Conservation (phyloP, 1,140 invertebrate genomes). For the Aricia agestis region DNA sequence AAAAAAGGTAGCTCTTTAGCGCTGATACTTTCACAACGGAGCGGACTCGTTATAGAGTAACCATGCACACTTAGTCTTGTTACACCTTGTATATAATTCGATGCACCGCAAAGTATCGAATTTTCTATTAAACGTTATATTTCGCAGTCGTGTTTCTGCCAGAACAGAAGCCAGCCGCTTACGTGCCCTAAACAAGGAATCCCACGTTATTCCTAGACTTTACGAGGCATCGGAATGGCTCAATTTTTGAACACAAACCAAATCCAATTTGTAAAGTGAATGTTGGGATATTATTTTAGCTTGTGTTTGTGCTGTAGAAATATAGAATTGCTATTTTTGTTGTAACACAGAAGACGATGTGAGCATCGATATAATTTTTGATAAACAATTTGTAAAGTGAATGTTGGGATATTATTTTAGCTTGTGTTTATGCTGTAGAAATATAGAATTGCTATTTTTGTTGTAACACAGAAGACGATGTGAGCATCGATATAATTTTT, state of each 20-base stretch:
- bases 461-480: neutral
- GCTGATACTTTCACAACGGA: no score
- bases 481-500: conserved; percentile 18
- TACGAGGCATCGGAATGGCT: conserved; percentile 15
- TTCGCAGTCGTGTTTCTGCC: conserved; percentile 16
- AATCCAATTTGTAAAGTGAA: neutral
- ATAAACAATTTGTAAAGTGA: neutral
- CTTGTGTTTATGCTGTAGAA: neutral
- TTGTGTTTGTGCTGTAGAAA: neutral
- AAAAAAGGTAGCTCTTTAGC: no score
- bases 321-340: neutral
- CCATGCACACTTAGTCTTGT: no score
- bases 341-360: neutral
- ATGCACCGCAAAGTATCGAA: neutral
- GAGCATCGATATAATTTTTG: conserved; percentile 18
- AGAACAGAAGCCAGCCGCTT: conserved; percentile 15
- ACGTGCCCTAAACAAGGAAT: conserved; percentile 19
- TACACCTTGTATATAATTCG: no score
- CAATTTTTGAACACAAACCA: conserved; percentile 16
- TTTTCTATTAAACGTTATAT: neutral
- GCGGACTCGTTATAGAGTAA: no score
- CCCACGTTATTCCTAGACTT: conserved; percentile 17
- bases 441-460: neutral
- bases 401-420: neutral
- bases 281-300: neutral